A percentile compares a stretch with the other conserved stretches of the same genome.
phyloP scores from a whole-genome alignment of 2,888 invertebrate species.

The Lepidonotus clava region DNA sequence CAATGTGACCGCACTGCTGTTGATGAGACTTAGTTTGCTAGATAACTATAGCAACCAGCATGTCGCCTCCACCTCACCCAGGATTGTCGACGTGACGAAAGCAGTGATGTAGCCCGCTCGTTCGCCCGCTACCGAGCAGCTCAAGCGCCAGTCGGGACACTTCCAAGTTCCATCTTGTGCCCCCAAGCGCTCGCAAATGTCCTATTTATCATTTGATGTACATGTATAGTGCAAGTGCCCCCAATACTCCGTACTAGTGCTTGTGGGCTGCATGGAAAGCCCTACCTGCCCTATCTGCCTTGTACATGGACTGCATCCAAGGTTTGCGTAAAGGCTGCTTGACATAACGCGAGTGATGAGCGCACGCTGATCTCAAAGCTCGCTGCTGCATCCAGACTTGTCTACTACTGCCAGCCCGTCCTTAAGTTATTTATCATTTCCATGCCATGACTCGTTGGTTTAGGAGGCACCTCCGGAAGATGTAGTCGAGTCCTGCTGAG shows the following conservation, averaged over 20 bases:
- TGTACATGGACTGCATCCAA: background rate
- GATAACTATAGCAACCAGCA: background rate
- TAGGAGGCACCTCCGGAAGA: conserved; percentile 21
- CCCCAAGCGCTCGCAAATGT: background rate
- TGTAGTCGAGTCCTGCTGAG: background rate
- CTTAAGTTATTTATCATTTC: too few relatives aligned
- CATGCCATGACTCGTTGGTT: conserved; percentile 18
- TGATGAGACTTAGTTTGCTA: conserved; percentile 3
- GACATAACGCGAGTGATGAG: too few relatives aligned
- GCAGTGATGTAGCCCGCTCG: too few relatives aligned
- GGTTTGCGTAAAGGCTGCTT: too few relatives aligned
- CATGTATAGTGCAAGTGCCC: background rate
- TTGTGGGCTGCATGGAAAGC: background rate
- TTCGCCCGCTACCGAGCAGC: too few relatives aligned
- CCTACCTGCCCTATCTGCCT: background rate
- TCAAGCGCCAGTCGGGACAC: too few relatives aligned
- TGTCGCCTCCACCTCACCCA: background rate
- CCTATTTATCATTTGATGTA: conserved; percentile 1
- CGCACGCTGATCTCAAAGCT: too few relatives aligned
- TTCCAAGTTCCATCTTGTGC: too few relatives aligned
- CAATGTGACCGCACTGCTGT: background rate
- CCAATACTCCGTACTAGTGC: conserved; percentile 3
- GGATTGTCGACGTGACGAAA: background rate
- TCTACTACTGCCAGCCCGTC: too few relatives aligned
- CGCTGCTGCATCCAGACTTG: too few relatives aligned